Evolutionary conservation across 2,113 vertebrate genomes (phyloP).

Genomic region (Macaca mulatta): DNA sequence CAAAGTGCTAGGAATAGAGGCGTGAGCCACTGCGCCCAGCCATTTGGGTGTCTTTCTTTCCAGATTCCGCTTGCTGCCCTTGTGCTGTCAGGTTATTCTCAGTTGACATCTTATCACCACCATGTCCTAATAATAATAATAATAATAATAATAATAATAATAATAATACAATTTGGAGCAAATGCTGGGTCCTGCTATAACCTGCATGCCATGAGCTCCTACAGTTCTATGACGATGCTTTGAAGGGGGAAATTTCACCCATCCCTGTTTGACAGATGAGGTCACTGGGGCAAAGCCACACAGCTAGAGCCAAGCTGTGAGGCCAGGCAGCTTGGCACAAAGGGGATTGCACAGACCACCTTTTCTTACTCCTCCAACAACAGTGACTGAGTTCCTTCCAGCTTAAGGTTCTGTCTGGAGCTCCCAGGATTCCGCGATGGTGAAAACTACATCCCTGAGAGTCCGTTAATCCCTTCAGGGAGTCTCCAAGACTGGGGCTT

Average conservation of each 20-base stretch:
- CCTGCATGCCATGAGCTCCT: rapidly evolving
- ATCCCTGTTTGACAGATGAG: neutral
- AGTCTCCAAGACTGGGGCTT: neutral
- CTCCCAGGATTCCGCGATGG: neutral
- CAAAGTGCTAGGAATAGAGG: no score
- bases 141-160: no score
- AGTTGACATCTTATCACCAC: rapidly evolving
- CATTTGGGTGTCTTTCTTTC: neutral
- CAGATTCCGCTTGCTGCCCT: rapidly evolving
- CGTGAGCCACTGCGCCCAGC: no score
- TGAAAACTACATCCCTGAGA: neutral
- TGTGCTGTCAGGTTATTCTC: rapidly evolving
- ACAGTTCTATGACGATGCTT: no score
- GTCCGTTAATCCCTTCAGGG: neutral
- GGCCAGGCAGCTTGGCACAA: rapidly evolving
- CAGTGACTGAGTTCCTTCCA: neutral
- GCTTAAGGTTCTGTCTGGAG: neutral
- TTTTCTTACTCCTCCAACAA: rapidly evolving
- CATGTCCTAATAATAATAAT: neutral
- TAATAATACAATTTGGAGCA: neutral
- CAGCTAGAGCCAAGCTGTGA: rapidly evolving
- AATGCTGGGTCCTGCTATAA: rapidly evolving
- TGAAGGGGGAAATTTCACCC: neutral
- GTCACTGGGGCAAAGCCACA: neutral
- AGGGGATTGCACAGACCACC: rapidly evolving